Conservation (phyloP, 2,888 invertebrate species). For the Bombylius discolor region DNA sequence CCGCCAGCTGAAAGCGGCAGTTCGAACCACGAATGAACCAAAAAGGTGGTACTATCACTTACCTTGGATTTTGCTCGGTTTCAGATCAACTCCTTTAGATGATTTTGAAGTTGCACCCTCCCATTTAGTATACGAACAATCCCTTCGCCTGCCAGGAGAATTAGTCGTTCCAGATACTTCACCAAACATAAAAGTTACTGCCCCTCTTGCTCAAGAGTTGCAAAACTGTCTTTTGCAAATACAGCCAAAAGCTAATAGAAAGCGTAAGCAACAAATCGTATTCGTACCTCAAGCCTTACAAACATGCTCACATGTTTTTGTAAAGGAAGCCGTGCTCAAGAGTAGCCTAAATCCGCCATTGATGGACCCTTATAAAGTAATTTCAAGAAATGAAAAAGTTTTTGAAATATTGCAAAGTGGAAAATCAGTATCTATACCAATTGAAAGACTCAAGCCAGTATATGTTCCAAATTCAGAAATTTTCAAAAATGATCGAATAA, state of each 20-base stretch:
- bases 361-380: slow-evolving; percentile 13
- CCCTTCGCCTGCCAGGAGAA: not conserved
- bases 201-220: not conserved
- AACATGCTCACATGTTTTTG: slow-evolving; percentile 1
- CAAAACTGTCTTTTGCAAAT: not conserved
- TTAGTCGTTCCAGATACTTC: not conserved
- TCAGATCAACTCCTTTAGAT: not conserved
- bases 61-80: not conserved
- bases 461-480: not conserved
- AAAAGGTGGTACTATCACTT: not conserved
- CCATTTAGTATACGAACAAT: not conserved
- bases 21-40: not conserved
- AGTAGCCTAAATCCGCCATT: slow-evolving; percentile 14
- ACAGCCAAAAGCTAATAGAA: not conserved
- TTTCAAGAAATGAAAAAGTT: slow-evolving; percentile 9
- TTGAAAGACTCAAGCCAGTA: slow-evolving; percentile 17
- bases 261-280: not conserved
- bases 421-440: slow-evolving; percentile 1
- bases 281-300: not conserved
- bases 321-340: slow-evolving; percentile 2
- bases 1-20: not conserved
- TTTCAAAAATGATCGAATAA: not conserved
- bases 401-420: slow-evolving; percentile 14
- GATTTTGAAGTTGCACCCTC: not conserved
- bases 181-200: not conserved